Base-by-base conservation (phyloP, 2,888 invertebrate genomes). In the Rotaria macrura region DNA sequence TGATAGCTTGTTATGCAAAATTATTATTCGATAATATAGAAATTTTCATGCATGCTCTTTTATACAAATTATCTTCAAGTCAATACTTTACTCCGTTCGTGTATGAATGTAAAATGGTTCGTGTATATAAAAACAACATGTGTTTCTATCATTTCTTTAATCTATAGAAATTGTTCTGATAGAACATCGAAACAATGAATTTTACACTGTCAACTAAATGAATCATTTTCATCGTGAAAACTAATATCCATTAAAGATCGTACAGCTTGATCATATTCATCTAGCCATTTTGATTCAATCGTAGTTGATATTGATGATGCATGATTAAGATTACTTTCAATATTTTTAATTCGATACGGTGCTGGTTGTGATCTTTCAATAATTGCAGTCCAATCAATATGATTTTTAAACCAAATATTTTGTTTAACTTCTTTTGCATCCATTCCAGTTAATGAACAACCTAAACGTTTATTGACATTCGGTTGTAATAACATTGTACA, bases 211-310 rank as follows among this genome's bases (percentile, higher is more conserved):
- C 29, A 29, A 10, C 14, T 29, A 29, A 14, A 29, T n/a, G 9
- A 25, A 57, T 57, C 9, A 3, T 17, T 65, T 17, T 65, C 65
- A 65, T 65, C 65, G 2, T 10, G 4, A 34, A 65, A 34, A 29
- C 14, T 65, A 34, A 65, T 7, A 20, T 65, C n/a, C 29, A 34
- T 65, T 65, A 65, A 65, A 17, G 65, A 65, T 34, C 34, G 79
- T 25, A 79, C 43, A 1, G 25, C 43, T 79, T 40, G 40, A n/a
- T 79, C 79, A 43, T 79, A 79, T 79, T 79, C 79, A n/a, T 79
- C 79, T 79, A 79, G n/a, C 79, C 79, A 43, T 43, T 43, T 40
- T 14, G 79, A 79, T 79, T 79, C 43, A 43, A 79, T 79, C 14
- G 25, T 43, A 43, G 40, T 79, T 20, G 43, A 43, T 25, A 79